Base-by-base conservation (phyloP, 2,888 invertebrate species). In the Herminia tarsipennalis region DNA sequence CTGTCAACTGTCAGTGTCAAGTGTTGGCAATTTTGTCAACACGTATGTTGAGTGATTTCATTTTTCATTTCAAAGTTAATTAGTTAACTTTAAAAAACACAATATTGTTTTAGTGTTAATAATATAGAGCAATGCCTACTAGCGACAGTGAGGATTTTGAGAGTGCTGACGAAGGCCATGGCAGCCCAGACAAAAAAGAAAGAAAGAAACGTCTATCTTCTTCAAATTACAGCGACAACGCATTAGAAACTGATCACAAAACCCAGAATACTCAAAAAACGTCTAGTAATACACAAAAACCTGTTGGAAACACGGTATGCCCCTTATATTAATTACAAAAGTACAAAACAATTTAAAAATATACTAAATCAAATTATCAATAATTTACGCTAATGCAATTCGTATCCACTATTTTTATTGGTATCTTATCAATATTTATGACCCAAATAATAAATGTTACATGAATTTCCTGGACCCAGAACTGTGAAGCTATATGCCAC, bases 131-230 rank as follows among this genome's bases (percentile, higher is more conserved):
- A 56, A 95, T 95, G 95, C 93, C 94, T 69, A 93, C 94, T 21
- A 95, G 95, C 57, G 95, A 95, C 56, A 95, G 95, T 80, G 95
- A 95, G 68, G 94, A 93, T 72, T 96, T 95, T 75, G 95, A 95
- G 81, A 95, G 95, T 84, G 95, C 95, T 2, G 95, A 95, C 66
- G 95, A 96, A 71, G 95, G 94, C 20, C 84, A 85, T 10, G 83
- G 78, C 9, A 78, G 61, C 35, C 65, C 76, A 13, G 80, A 81
- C 28, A 87, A 80, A 62, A 84, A 81, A 41, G 86, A 81, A 36
- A 77, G 83, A 44, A 86, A 83, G 39, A 83, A 86, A 55, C 76
- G 86, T 24, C 63, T 81, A 37, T 88, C 85, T 5, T 88, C 88
- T 1, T 87, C 89, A 36, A 88, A 87, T 61, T 86, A 84, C 52